phyloP scores from a whole-genome alignment of 2,888 invertebrate species.

The Sialis fuliginosa region DNA sequence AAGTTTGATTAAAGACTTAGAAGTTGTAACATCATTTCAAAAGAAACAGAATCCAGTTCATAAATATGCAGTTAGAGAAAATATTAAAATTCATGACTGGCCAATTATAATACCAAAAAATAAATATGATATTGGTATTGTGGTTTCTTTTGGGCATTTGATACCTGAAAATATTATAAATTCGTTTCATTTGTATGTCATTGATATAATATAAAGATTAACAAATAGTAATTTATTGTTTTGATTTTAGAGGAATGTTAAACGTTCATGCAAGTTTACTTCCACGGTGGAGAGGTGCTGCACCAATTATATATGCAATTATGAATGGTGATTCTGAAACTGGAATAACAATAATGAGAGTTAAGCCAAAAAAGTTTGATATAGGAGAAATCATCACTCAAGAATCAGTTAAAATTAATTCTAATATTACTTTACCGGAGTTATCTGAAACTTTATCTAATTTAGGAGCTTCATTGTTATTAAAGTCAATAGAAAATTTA shows the following conservation, averaged over 20 bases:
- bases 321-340: conserved; percentile 64
- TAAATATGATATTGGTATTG: conserved; percentile 68
- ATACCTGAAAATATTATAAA: conserved; percentile 61
- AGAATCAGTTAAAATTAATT: conserved; percentile 31
- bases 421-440: conserved; percentile 43
- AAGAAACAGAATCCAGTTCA: conserved; percentile 43
- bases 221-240: conserved; percentile 4
- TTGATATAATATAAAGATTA: conserved; percentile 5
- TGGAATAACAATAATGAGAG: conserved; percentile 77
- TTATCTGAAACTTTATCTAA: conserved; percentile 44
- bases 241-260: conserved; percentile 59
- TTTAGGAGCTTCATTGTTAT: conserved; percentile 48
- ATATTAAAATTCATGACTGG: conserved; percentile 48
- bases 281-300: conserved; percentile 85
- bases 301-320: conserved; percentile 75
- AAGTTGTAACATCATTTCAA: conserved; percentile 52
- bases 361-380: conserved; percentile 68
- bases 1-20: conserved; percentile 33
- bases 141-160: conserved; percentile 86
- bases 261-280: conserved; percentile 88
- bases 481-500: conserved; percentile 39
- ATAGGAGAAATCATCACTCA: conserved; percentile 52
- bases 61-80: conserved; percentile 43
- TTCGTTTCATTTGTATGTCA: conserved; percentile 63
- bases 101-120: conserved; percentile 28